A percentile compares a stretch with the other conserved stretches of the same genome.
Evolutionary conservation across 2,888 invertebrate species (phyloP).

Genomic region (Brachypterus glaber): DNA sequence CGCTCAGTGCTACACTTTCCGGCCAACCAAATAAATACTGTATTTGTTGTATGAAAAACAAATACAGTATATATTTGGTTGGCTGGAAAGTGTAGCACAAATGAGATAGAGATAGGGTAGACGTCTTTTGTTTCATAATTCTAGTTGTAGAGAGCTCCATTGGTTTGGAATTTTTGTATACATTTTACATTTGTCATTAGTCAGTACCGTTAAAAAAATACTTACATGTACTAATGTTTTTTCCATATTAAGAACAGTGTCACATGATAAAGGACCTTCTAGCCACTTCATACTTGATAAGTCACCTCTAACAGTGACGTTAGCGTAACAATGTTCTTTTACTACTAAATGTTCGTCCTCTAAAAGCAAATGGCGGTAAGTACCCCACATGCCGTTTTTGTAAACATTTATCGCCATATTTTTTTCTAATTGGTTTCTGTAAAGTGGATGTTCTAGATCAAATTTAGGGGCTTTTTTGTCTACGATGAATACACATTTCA

Average conservation of each 20-base stretch:
- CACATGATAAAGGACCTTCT: conserved; percentile 49
- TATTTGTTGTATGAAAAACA: too few species aligned
- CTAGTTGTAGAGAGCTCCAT: too few species aligned
- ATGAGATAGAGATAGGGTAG: too few species aligned
- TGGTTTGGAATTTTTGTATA: too few species aligned
- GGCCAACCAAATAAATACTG: too few species aligned
- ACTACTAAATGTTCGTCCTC: conserved; percentile 41
- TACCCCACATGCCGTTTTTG: conserved; percentile 44
- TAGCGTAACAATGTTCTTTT: conserved; percentile 14
- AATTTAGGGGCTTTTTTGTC: conserved; percentile 51
- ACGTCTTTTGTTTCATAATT: too few species aligned
- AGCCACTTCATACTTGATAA: conserved; percentile 72
- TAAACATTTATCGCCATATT: conserved; percentile 71
- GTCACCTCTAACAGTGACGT: conserved; percentile 36
- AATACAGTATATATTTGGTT: too few species aligned
- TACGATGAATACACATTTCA: conserved; percentile 37
- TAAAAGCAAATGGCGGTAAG: conserved; percentile 58
- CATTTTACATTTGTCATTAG: not conserved
- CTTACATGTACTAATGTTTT: not conserved
- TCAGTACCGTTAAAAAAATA: not conserved
- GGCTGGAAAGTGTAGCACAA: too few species aligned
- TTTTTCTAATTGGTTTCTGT: conserved; percentile 54
- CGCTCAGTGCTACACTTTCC: too few species aligned
- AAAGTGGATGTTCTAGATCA: conserved; percentile 51
- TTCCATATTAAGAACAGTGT: not conserved